phyloP scores from a whole-genome alignment of 2,888 invertebrate genomes.

The Rugalucina vietnamica region DNA sequence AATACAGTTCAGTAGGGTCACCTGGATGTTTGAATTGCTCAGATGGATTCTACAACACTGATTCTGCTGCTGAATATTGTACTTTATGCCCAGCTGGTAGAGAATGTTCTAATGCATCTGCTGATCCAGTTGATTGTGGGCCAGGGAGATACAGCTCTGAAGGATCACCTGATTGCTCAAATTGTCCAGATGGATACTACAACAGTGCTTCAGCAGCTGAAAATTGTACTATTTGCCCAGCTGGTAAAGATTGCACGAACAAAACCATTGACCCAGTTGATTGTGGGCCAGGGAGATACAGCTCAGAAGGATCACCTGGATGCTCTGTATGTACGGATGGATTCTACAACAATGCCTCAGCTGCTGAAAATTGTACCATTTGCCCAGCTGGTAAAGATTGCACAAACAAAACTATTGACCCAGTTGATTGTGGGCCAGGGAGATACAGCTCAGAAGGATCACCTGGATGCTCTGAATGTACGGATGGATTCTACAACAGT shows the following conservation, averaged over 20 bases:
- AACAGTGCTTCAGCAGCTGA: constrained; percentile 66
- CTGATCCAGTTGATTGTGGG: constrained; percentile 33
- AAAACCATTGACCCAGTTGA: constrained; percentile 21
- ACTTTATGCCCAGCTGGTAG: constrained; percentile 71
- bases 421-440: constrained; percentile 66
- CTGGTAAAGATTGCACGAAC: constrained; percentile 61
- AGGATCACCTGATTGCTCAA: constrained; percentile 53
- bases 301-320: constrained; percentile 44
- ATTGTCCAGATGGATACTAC: constrained; percentile 16
- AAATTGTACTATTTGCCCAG: constrained; percentile 73
- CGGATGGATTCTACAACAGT: constrained; percentile 67
- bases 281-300: constrained; percentile 61
- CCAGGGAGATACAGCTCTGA: constrained; percentile 61
- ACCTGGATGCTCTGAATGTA: constrained; percentile 58
- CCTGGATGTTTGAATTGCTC: constrained; percentile 65
- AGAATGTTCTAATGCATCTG: constrained; percentile 40
- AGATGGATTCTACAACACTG: no score
- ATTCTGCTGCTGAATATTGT: constrained; percentile 64
- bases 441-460: constrained; percentile 65
- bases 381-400: constrained; percentile 79
- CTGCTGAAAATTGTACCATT: constrained; percentile 33
- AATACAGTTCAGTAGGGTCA: constrained; percentile 63
- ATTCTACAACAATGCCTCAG: constrained; percentile 50
- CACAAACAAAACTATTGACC: constrained; percentile 49
- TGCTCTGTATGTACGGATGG: constrained; percentile 73